Conservation (phyloP, 2,888 invertebrate genomes). For the Lymantria monacha region DNA sequence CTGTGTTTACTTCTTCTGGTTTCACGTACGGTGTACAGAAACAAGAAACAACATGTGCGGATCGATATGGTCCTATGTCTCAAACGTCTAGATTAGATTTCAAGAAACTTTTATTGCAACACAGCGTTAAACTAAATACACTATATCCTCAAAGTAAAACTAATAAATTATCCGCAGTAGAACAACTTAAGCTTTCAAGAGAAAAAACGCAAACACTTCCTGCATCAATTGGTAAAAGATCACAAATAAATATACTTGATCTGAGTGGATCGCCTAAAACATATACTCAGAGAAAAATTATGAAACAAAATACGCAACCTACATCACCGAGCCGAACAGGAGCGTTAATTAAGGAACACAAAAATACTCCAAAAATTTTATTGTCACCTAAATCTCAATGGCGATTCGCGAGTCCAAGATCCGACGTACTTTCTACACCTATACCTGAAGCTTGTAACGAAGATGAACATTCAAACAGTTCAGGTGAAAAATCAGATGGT, state of each 20-base stretch:
- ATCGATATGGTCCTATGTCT: constrained; percentile 83
- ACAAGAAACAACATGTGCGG: constrained; percentile 80
- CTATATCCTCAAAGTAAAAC: constrained; percentile 81
- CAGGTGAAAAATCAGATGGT: constrained; percentile 76
- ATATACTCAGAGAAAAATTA: constrained; percentile 84
- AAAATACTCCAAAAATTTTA: constrained; percentile 84
- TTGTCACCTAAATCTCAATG: constrained; percentile 87
- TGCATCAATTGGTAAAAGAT: constrained; percentile 56
- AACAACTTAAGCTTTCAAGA: constrained; percentile 87
- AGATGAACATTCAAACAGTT: constrained; percentile 86
- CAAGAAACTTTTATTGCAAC: constrained; percentile 89
- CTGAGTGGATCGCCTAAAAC: constrained; percentile 88
- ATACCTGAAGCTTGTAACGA: constrained; percentile 92
- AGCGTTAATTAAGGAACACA: constrained; percentile 75
- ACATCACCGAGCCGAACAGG: constrained; percentile 81
- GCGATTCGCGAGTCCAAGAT: constrained; percentile 88
- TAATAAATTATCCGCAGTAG: constrained; percentile 88
- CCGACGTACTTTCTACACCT: constrained; percentile 92
- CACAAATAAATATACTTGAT: constrained; percentile 85
- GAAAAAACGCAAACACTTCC: constrained; percentile 68
- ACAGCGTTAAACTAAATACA: constrained; percentile 85
- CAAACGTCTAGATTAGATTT: constrained; percentile 93
- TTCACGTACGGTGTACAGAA: constrained; percentile 49
- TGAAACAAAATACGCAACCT: constrained; percentile 73
- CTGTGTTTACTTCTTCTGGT: constrained; percentile 45